Evolutionary conservation across 2,888 invertebrate species (phyloP), one percentile per base, ranked within the genome.

Genomic region (Sialis fuliginosa): DNA sequence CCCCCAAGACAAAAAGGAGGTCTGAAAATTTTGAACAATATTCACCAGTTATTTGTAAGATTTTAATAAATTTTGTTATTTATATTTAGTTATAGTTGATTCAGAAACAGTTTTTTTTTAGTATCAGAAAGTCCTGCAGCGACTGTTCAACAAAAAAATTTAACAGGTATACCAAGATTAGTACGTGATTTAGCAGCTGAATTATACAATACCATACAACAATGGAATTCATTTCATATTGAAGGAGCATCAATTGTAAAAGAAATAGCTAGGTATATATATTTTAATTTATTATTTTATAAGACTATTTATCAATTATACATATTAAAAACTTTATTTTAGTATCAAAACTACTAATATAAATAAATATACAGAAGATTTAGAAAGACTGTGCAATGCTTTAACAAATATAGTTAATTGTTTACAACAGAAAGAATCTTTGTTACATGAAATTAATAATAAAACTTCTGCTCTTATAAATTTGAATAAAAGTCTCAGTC

Each of bases 151-250:
- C 59, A 59, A 47, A 69, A 60, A 53, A 75, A 75, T 56, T 59
- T 77, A 51, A 76, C 75, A 5, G 77, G 77, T 7, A 60, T 64
- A 48, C 66, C 69, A 9, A 60, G 77, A 48, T 66, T 71, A 46
- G 62, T 72, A 31, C 64, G 71, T 52, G 77, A 77, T 59, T 62
- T 68, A 45, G 65, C 64, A 9, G 75, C 75, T 31, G 74, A 75
- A 56, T 57, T 74, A 45, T 68, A 68, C 55, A 64, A 67, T 53
- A 62, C 57, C 50, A 66, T 72, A 50, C 71, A 73, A 54, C 60
- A 61, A 55, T 74, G 74, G 74, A 72, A 74, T 52, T 56, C 58
- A 35, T 51, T 59, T 45, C 69, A 71, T 53, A 58, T 69, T 42
- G 57, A 60, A 48, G 73, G 72, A 33, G 54, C 65, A 40, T 49